Base-by-base conservation (phyloP, 2,797 vertebrate genomes). In the Cephalopachus bancanus region DNA sequence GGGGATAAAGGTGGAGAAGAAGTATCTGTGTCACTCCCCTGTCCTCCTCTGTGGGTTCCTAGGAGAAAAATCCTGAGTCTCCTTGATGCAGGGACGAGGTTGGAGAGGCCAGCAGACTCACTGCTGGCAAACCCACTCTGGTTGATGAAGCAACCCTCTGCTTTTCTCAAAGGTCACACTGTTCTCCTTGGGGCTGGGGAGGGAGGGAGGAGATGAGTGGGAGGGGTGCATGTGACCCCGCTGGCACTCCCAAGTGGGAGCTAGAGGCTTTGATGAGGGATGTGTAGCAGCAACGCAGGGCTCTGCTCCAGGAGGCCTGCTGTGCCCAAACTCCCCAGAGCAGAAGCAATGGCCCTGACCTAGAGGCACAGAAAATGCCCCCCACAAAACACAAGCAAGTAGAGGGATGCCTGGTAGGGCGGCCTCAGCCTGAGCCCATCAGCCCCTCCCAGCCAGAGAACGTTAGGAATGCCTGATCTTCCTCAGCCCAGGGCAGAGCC, bases 161-260 rank as follows among this genome's bases (percentile, higher is more conserved):
- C 80, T 83, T 90, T 92, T 79, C 72, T 49, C 86, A 95, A 97
- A 97, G 95, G 96, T 95, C 96, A 85, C 0, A 12, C 71, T 96
- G 94, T 96, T 93, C 92, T 96, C 76, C 93, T 95, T 30, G 49
- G n/a, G 44, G 64, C 22, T 60, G 67, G 64, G 2, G 11, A 37
- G 55, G 33, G 84, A 65, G 57, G 62, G 57, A 88, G 62, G 67
- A 6, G 75, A 37, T 0, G 2, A 49, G 62, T 10, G 5, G 59
- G 30, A 57, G 22, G 79, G 53, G 26, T 78, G 71, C 17, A 4
- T 92, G 93, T 96, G 96, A 98, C 94, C 91, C 79, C 0, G 10
- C 1, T 81, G 96, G 93, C 78, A 62, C 49, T 53, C 67, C 65
- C 44, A 44, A 49, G 84, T 3, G 20, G 57, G 37, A 19, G 79